Evolutionary conservation across 2,888 invertebrate species (phyloP).

Genomic region (Vanessa cardui): DNA sequence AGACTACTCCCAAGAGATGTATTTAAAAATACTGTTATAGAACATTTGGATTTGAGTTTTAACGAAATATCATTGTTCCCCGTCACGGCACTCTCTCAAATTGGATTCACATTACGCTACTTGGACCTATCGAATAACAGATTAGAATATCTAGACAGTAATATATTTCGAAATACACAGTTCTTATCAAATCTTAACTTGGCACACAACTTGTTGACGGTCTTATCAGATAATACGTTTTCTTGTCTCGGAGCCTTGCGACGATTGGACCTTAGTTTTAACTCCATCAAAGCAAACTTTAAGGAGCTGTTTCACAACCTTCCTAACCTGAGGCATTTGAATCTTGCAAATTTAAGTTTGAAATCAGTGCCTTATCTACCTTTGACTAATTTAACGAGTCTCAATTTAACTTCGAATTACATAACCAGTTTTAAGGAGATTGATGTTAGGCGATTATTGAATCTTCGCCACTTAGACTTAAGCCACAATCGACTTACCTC

Average conservation of each 20-base stretch:
- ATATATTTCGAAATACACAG: constrained; percentile 92
- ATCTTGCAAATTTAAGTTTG: constrained; percentile 89
- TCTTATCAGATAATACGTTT: constrained; percentile 94
- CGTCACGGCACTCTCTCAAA: constrained; percentile 88
- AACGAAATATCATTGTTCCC: constrained; percentile 92
- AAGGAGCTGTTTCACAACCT: constrained; percentile 94
- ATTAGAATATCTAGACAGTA: constrained; percentile 93
- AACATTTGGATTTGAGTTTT: constrained; percentile 90
- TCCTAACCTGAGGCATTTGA: constrained; percentile 90
- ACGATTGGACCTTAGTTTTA: constrained; percentile 90
- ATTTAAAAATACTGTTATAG: constrained; percentile 90
- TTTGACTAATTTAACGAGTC: constrained; percentile 88
- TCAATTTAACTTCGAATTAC: constrained; percentile 91
- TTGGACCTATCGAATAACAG: constrained; percentile 91
- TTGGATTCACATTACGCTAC: constrained; percentile 90
- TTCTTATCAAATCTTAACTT: constrained; percentile 90
- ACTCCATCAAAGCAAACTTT: constrained; percentile 91
- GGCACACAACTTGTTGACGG: constrained; percentile 90
- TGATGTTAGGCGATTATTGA: constrained; percentile 87
- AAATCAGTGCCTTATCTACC: constrained; percentile 89
- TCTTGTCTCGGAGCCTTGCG: constrained; percentile 90
- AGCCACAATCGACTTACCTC: constrained; percentile 89
- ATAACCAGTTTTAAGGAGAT: constrained; percentile 88
- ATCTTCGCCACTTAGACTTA: constrained; percentile 88
- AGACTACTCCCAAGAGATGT: constrained; percentile 89